Evolutionary conservation across 2,797 vertebrate species (phyloP).

Genomic region (Erithacus rubecula): DNA sequence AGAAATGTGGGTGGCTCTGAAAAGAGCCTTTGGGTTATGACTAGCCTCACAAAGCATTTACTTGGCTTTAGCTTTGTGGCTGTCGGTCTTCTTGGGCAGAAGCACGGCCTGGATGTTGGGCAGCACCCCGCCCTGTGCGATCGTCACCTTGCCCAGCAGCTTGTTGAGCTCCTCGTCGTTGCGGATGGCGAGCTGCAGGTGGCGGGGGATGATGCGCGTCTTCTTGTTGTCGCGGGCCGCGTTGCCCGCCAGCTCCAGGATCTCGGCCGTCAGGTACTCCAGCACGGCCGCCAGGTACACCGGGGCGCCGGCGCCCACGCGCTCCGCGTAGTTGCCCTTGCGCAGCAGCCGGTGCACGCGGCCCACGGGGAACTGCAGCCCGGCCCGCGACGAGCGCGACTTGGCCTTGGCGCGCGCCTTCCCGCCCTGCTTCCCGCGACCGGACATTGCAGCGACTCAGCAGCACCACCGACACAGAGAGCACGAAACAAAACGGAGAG

Average conservation of each 20-base stretch:
- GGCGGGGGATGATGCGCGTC: no score
- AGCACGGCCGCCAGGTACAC: no score
- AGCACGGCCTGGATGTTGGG: conserved; percentile 90
- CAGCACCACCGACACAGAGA: no score
- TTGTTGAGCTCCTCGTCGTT: no score
- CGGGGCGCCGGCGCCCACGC: no score
- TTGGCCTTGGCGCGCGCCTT: conserved; percentile 15
- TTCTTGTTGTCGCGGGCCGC: no score
- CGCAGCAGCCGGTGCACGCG: neutral
- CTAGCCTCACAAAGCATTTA: fast-evolving
- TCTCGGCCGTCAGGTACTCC: no score
- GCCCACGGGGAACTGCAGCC: conserved; percentile 66
- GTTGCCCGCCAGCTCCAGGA: no score
- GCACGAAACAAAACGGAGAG: no score
- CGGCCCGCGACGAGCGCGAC: conserved; percentile 63
- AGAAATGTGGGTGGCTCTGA: neutral
- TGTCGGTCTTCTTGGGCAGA: conserved; percentile 30
- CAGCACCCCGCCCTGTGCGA: conserved; percentile 90
- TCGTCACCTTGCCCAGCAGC: conserved; percentile 73
- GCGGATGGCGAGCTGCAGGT: no score
- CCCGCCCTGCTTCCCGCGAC: neutral
- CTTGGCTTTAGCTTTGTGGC: neutral
- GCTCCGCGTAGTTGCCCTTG: conserved; percentile 37
- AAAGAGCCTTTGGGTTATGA: neutral
- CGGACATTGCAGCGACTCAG: conserved; percentile 50